phyloP scores from a whole-genome alignment of 2,888 invertebrate species.

The Bimastos eiseni region DNA sequence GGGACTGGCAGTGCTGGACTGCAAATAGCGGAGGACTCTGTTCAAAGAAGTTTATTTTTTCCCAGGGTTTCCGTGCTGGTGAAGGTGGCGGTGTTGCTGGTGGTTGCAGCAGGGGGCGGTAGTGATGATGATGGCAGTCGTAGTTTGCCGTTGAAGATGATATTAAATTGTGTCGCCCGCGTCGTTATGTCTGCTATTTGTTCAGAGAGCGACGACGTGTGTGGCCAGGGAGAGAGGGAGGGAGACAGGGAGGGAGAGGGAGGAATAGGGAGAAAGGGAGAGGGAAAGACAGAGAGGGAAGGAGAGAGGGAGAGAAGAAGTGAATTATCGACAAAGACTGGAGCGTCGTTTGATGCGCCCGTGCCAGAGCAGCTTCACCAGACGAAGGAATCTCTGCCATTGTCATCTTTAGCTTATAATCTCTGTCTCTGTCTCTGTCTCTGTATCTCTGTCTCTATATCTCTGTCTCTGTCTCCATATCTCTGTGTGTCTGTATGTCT shows the following conservation, averaged over 20 bases:
- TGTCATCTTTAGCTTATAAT: not conserved
- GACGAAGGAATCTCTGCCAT: not conserved
- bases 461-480: not conserved
- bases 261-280: not conserved
- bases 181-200: conserved; percentile 20
- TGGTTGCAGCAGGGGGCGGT: too few relatives aligned
- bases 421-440: not conserved
- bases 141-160: not conserved
- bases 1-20: too few relatives aligned
- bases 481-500: not conserved
- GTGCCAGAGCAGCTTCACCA: not conserved
- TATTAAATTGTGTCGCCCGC: conserved; percentile 22
- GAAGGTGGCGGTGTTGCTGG: too few relatives aligned
- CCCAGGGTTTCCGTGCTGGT: too few relatives aligned
- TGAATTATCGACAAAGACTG: conserved; percentile 13
- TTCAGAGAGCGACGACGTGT: not conserved
- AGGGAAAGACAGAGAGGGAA: not conserved
- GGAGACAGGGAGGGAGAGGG: not conserved
- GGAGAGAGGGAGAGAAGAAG: too few relatives aligned
- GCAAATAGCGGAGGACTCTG: too few relatives aligned
- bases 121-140: not conserved
- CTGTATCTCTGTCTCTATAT: too few relatives aligned
- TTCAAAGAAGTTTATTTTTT: too few relatives aligned
- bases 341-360: not conserved
- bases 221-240: not conserved